phyloP scores from a whole-genome alignment of 2,888 invertebrate species.

The Agonopterix heracliana region DNA sequence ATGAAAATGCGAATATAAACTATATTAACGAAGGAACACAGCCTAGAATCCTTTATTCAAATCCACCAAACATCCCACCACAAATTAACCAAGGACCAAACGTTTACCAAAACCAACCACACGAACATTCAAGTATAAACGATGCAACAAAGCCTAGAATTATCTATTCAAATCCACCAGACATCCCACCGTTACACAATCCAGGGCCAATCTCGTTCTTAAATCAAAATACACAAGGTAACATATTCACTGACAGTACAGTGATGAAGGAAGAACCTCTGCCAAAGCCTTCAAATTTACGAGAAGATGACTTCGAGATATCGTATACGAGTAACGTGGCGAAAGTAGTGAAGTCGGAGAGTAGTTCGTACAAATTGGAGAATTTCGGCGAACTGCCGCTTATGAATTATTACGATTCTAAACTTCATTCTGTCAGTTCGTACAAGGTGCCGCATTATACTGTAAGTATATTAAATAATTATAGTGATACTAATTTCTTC shows the following conservation, averaged over 20 bases:
- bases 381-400: constrained; percentile 56
- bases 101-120: background rate
- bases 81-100: constrained; percentile 25
- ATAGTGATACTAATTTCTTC: too few relatives aligned
- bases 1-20: constrained; percentile 5
- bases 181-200: too few relatives aligned
- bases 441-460: constrained; percentile 67
- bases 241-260: constrained; percentile 22
- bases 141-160: background rate
- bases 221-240: background rate
- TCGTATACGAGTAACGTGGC: constrained; percentile 53
- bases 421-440: constrained; percentile 53
- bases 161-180: too few relatives aligned
- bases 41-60: constrained; percentile 8
- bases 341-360: constrained; percentile 33
- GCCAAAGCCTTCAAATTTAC: constrained; percentile 49
- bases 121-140: background rate
- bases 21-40: constrained; percentile 12
- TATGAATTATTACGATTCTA: constrained; percentile 53
- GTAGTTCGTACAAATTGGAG: constrained; percentile 44
- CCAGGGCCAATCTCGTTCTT: too few relatives aligned
- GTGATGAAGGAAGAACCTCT: constrained; percentile 33
- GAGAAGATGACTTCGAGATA: constrained; percentile 39
- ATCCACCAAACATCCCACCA: constrained; percentile 8
- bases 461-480: constrained; percentile 40